Conservation (phyloP, 2,113 vertebrate species). For the Lepisosteus oculatus region DNA sequence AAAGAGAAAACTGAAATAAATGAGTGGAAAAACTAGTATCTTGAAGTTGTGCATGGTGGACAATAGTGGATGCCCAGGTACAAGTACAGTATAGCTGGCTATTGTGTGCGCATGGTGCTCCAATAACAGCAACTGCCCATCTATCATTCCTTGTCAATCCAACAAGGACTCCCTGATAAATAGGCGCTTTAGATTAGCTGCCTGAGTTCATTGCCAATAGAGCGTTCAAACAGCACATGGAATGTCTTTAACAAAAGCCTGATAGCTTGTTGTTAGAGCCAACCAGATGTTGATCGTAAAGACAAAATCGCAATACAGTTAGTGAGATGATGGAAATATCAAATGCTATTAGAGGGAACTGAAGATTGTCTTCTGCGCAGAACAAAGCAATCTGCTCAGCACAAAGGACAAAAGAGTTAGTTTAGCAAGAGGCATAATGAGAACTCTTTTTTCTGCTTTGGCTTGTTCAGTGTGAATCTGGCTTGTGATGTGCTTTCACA, state of each 20-base stretch:
- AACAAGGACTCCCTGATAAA: conserved; percentile 11
- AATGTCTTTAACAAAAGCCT: not conserved
- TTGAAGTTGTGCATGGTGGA: too few species aligned
- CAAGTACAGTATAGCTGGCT: not conserved
- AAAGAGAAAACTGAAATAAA: too few species aligned
- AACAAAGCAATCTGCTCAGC: not conserved
- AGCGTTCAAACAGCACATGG: conserved; percentile 16
- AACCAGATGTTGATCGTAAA: conserved; percentile 1
- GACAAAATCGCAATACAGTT: not conserved
- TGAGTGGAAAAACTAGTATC: too few species aligned
- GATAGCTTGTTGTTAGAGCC: not conserved
- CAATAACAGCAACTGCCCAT: not conserved
- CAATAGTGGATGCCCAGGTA: too few species aligned
- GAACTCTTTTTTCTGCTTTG: not conserved
- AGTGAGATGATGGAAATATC: not conserved
- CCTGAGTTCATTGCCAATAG: conserved; percentile 17
- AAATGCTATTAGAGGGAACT: not conserved
- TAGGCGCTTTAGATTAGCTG: conserved; percentile 14
- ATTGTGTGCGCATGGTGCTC: conserved; percentile 9
- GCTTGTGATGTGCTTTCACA: not conserved
- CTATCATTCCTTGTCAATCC: conserved; percentile 15
- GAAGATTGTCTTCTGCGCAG: not conserved
- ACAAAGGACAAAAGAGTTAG: not conserved
- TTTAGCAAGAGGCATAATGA: not conserved
- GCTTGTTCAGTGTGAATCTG: too few species aligned